Conservation (phyloP, 2,888 invertebrate species). For the Rotaria magnacalcarata region DNA sequence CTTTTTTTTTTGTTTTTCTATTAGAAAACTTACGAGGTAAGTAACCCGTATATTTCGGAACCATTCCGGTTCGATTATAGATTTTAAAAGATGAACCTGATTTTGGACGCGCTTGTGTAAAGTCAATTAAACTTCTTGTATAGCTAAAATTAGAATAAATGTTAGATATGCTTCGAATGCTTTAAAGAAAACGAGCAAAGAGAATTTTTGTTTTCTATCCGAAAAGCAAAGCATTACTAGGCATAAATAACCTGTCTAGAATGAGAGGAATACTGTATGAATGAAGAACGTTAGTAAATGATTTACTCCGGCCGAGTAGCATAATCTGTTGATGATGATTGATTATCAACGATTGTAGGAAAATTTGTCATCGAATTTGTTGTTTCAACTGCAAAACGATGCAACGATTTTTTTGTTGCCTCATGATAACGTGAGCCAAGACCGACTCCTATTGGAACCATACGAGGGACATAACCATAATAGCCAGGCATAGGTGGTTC, state of each 20-base stretch:
- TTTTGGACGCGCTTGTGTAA: not conserved
- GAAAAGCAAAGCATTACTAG: not conserved
- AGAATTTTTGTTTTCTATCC: too few species aligned
- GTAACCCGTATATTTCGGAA: slow-evolving; percentile 59
- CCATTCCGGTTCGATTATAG: slow-evolving; percentile 53
- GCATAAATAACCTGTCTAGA: not conserved
- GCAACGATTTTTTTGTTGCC: slow-evolving; percentile 54
- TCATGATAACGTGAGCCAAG: slow-evolving; percentile 55
- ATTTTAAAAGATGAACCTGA: not conserved
- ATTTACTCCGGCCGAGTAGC: not conserved
- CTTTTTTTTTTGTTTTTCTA: not conserved
- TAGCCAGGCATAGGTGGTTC: slow-evolving; percentile 58
- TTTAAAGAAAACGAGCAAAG: too few species aligned
- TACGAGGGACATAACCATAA: slow-evolving; percentile 56
- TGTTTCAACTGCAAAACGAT: slow-evolving; percentile 50
- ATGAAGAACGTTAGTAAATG: not conserved
- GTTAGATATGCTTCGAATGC: too few species aligned
- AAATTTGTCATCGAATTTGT: not conserved
- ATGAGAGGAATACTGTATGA: not conserved
- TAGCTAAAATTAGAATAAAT: too few species aligned
- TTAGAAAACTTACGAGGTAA: slow-evolving; percentile 47
- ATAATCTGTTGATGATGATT: not conserved
- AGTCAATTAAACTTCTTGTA: too few species aligned
- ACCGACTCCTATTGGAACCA: slow-evolving; percentile 56
- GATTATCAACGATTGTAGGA: slow-evolving; percentile 30